Percentiles rank a stretch among this genome's conserved stretches.
Evolutionary conservation across 2,797 vertebrate species (phyloP).

Genomic region (Decapterus maruadsi): DNA sequence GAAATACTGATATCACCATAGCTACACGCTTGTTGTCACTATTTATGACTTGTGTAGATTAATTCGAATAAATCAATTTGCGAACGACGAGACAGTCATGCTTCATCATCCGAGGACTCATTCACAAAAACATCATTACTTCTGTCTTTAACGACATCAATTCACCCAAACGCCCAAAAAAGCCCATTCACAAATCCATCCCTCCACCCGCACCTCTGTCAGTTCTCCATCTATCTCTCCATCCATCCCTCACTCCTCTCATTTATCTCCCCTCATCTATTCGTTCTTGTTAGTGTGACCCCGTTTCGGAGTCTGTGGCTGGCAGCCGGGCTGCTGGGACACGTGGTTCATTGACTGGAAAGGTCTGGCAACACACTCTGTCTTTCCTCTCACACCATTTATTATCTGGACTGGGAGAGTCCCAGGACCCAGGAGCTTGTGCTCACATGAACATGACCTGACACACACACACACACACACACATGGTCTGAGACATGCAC

Average conservation of each 20-base stretch:
- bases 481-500: slow-evolving; percentile 1
- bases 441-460: slow-evolving; percentile 43
- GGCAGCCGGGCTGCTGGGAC: slow-evolving; percentile 67
- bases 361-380: slow-evolving; percentile 70
- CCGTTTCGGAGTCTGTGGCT: slow-evolving; percentile 62
- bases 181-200: background rate
- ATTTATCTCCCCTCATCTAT: slow-evolving; percentile 42
- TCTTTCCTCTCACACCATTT: slow-evolving; percentile 73
- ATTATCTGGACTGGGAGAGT: slow-evolving; percentile 72
- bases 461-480: slow-evolving; percentile 34
- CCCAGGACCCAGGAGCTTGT: slow-evolving; percentile 61
- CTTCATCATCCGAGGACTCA: too few relatives aligned
- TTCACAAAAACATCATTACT: background rate
- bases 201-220: background rate
- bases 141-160: background rate
- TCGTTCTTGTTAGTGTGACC: slow-evolving; percentile 68
- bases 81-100: background rate
- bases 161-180: background rate
- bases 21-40: background rate
- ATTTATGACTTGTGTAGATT: background rate
- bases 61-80: background rate
- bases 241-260: slow-evolving; percentile 26
- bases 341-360: slow-evolving; percentile 81
- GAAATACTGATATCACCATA: background rate
- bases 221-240: slow-evolving; percentile 13